Percentiles rank a stretch among this genome's conserved stretches.
phyloP scores from a whole-genome alignment of 1,140 invertebrate species.

The Drosophila biarmipes region DNA sequence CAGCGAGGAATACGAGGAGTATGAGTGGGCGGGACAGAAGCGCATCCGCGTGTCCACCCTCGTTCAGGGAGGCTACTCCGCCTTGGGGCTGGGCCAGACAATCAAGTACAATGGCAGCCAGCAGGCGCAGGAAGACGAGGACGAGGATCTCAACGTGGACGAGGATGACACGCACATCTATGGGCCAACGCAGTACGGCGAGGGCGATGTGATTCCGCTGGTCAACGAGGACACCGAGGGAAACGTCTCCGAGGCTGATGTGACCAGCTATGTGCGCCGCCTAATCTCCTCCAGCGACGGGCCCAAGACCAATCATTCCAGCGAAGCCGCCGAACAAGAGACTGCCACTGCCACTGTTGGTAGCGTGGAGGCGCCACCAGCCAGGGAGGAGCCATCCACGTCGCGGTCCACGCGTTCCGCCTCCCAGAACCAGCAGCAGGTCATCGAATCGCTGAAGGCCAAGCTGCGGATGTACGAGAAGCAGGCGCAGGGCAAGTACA shows the following conservation, averaged over 20 bases:
- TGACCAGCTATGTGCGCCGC: conserved; percentile 85
- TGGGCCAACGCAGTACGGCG: conserved; percentile 93
- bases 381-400: conserved; percentile 54
- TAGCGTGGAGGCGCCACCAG: conserved; percentile 7
- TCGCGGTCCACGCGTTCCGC: conserved; percentile 54
- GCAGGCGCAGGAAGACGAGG: conserved; percentile 86
- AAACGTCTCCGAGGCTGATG: conserved; percentile 80
- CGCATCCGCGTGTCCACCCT: conserved; percentile 89
- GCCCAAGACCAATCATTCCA: conserved; percentile 52
- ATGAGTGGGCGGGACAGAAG: conserved; percentile 92
- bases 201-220: conserved; percentile 89
- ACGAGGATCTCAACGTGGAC: conserved; percentile 92
- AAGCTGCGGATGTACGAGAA: conserved; percentile 89
- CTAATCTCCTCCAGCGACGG: conserved; percentile 70
- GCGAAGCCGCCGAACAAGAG: conserved; percentile 18
- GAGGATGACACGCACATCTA: conserved; percentile 91
- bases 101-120: conserved; percentile 84
- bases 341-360: conserved; percentile 28
- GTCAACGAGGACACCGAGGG: conserved; percentile 85
- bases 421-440: conserved; percentile 85
- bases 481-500: conserved; percentile 84
- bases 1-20: conserved; percentile 91
- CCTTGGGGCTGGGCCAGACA: conserved; percentile 86
- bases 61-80: conserved; percentile 89
- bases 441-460: conserved; percentile 90